Evolutionary conservation across 37 sponge, comb jelly and placozoan genomes (phyloP).

Genomic region (Lycopodina hypogea): DNA sequence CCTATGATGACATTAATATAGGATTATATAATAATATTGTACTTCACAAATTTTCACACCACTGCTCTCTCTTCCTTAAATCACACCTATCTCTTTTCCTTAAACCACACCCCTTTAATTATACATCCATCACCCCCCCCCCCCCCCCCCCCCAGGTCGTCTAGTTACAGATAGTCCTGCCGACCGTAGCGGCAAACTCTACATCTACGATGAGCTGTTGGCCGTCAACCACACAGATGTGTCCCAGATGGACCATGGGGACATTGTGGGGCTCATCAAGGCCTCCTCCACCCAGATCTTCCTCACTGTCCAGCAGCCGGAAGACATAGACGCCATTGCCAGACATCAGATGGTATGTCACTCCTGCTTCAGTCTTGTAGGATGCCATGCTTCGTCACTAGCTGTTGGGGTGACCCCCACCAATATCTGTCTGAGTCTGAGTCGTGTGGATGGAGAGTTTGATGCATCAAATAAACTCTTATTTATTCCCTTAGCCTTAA

Average conservation of each 20-base stretch:
- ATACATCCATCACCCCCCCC: background rate
- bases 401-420: no score
- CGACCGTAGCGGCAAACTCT: constrained; percentile 65
- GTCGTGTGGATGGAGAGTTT: no score
- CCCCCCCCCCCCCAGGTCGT: constrained; percentile 59
- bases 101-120: background rate
- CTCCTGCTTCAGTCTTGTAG: no score
- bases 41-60: no score
- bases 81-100: constrained; percentile 35
- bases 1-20: no score
- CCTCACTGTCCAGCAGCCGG: constrained; percentile 68
- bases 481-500: background rate
- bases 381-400: no score
- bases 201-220: constrained; percentile 79
- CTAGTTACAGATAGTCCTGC: constrained; percentile 88
- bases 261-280: constrained; percentile 85
- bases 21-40: no score
- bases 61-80: constrained; percentile 33
- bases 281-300: constrained; percentile 65
- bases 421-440: no score
- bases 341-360: constrained; percentile 30
- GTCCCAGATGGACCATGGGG: constrained; percentile 79
- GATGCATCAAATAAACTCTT: no score
- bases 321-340: constrained; percentile 20
- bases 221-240: constrained; percentile 87